Conservation (phyloP, 2,113 vertebrate species). For the Muntiacus muntjak region DNA sequence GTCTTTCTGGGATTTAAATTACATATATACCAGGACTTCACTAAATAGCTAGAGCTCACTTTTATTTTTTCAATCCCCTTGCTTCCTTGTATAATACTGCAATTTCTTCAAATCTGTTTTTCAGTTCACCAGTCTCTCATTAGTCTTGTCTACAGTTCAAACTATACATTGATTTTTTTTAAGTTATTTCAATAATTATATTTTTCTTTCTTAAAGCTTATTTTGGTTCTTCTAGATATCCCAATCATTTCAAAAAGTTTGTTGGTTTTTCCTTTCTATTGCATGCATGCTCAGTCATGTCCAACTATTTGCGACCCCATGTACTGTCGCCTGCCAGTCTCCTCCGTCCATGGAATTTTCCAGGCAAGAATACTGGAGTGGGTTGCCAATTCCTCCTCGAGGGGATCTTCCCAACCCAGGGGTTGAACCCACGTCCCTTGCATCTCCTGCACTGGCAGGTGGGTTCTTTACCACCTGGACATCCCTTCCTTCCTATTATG, state of each 20-base stretch:
- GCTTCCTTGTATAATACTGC: neutral
- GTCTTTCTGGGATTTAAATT: neutral
- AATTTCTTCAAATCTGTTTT: neutral
- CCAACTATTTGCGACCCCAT: neutral
- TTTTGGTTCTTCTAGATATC: neutral
- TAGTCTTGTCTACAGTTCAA: neutral
- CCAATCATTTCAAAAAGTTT: neutral
- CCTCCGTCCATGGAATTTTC: neutral
- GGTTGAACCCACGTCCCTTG: fast-evolving
- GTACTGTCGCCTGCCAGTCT: neutral
- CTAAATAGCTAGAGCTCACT: neutral
- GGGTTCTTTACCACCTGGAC: neutral
- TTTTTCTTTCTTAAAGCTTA: neutral
- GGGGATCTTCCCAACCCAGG: neutral
- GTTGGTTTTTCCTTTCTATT: neutral
- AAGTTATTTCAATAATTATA: neutral
- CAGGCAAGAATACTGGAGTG: neutral
- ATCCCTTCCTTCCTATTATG: neutral
- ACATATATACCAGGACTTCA: neutral
- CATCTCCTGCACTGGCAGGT: neutral
- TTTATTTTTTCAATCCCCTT: neutral
- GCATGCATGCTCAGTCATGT: neutral
- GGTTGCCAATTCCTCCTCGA: neutral
- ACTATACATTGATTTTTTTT: neutral
- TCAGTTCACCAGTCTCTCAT: neutral